A percentile compares a stretch with the other conserved stretches of the same genome.
These are phyloP conservation scores for Kradibia gibbosae DNA, from an alignment of 1,140 invertebrate genomes.

Conservation along the genomic window DNA sequence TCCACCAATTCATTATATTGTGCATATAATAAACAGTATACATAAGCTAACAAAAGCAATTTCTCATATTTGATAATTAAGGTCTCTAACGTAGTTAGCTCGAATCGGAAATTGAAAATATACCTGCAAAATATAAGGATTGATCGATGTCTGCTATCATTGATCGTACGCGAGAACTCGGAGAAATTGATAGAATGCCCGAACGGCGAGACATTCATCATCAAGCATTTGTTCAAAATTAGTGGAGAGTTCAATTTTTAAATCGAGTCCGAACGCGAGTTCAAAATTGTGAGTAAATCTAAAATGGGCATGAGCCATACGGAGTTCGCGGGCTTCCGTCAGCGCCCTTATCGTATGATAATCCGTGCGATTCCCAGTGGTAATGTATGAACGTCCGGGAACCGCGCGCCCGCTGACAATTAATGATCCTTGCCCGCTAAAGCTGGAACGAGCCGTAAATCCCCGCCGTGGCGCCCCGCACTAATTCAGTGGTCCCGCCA, in stretches of 20 bases:
- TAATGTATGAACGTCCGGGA: not conserved
- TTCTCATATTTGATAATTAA: too few relatives aligned
- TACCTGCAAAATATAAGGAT: not conserved
- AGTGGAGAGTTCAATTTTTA: not conserved
- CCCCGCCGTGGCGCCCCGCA: not conserved
- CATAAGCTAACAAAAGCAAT: too few relatives aligned
- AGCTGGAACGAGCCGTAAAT: constrained; percentile 29
- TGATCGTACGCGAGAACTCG: too few relatives aligned
- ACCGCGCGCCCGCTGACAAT: constrained; percentile 37
- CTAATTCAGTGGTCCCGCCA: not conserved
- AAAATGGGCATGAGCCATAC: not conserved
- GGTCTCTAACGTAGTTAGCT: too few relatives aligned
- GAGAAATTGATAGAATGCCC: not conserved
- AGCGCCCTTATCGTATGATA: constrained; percentile 36
- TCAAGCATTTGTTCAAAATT: too few relatives aligned
- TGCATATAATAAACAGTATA: too few relatives aligned
- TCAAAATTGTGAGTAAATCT: constrained; percentile 47
- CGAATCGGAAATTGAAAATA: not conserved
- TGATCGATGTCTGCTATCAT: too few relatives aligned
- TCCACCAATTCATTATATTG: too few relatives aligned
- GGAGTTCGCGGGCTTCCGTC: not conserved
- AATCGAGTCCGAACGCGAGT: constrained; percentile 17
- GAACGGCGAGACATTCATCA: too few relatives aligned
- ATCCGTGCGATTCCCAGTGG: constrained; percentile 19
- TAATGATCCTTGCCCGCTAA: constrained; percentile 8